phyloP scores from a whole-genome alignment of 2,888 invertebrate genomes.

The Pristionchus mayeri region DNA sequence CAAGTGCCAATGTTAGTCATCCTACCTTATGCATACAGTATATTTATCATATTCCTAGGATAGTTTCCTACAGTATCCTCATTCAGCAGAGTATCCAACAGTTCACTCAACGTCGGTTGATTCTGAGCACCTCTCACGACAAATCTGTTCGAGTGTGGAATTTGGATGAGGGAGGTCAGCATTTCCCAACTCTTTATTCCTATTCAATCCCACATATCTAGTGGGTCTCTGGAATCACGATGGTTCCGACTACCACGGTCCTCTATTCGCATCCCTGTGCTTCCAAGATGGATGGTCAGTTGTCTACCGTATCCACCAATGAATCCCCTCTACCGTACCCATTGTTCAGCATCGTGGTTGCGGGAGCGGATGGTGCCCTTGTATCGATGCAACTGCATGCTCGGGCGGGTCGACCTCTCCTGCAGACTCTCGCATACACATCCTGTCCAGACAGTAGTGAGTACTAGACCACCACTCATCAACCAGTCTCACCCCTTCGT shows the following conservation, averaged over 20 bases:
- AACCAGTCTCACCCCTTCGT: too few species aligned
- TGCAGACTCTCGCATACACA: constrained; percentile 47
- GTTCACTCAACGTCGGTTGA: constrained; percentile 44
- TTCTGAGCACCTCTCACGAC: constrained; percentile 45
- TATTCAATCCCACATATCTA: background rate
- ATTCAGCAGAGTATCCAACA: constrained; percentile 40
- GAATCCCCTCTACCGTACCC: background rate
- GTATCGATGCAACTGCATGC: constrained; percentile 50
- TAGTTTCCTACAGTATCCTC: background rate
- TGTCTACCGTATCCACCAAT: background rate
- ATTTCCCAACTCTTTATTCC: background rate
- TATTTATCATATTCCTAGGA: background rate
- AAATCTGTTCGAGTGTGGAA: constrained; percentile 46
- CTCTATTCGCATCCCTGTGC: constrained; percentile 39
- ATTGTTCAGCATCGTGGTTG: constrained; percentile 47
- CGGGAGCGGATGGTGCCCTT: constrained; percentile 48
- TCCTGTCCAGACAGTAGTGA: constrained; percentile 9
- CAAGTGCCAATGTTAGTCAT: constrained; percentile 50
- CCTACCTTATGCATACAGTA: background rate
- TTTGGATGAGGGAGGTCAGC: constrained; percentile 48
- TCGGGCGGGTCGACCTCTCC: constrained; percentile 47
- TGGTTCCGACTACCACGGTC: constrained; percentile 36
- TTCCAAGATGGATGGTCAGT: constrained; percentile 50
- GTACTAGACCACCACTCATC: constrained; percentile 3
- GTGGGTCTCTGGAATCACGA: constrained; percentile 49